Base-by-base conservation (phyloP, 1,140 invertebrate species). In the Laupala kohalensis region DNA sequence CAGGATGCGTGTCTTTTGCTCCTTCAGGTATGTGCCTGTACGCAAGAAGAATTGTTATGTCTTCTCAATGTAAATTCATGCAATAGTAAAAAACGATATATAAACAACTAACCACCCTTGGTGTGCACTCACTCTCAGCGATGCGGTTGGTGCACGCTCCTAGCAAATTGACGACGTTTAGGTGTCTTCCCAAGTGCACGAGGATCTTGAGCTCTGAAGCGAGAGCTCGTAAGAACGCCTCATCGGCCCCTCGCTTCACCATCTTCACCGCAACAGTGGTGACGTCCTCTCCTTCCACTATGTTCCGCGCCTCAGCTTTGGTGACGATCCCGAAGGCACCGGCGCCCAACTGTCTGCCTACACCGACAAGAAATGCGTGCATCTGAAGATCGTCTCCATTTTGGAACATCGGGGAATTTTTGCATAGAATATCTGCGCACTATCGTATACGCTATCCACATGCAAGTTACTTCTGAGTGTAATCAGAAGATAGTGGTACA, bases 131-230 rank as follows among this genome's bases (percentile, higher is more conserved):
- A 95, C 95, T 88, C 86, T 95, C 94, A 2, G 87, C 86, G 69
- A 96, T 88, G 78, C 96, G 91, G 78, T 92, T 93, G 0, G 95
- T 97, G 71, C 92, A 94, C 25, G 95, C 96, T 67, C 96, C 96
- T 0, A 97, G 84, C 25, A 97, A 82, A 83, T 97, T 98, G 0
- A 97, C 92, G 25, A 97, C 94, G 79, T 98, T 97, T 0, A 97
- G 79, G 82, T 98, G 95, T 77, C 92, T 91, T 0, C 95, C 95
- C 72, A 98, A 84, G 81, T 97, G 93, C 19, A 94, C 91, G 88
- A 98, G 92, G 25, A 97, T 96, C 83, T 97, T 98, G 0, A 98
- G 80, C 81, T 98, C 96, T 5, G 93, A 93, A 6, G 91, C 88
- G 15, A 98, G 80, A 0, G 95, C 91, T 75, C 89, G 86, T 24